These are phyloP conservation scores for Clamator glandarius DNA, from an alignment of 2,797 vertebrate genomes.

Conservation along the genomic window DNA sequence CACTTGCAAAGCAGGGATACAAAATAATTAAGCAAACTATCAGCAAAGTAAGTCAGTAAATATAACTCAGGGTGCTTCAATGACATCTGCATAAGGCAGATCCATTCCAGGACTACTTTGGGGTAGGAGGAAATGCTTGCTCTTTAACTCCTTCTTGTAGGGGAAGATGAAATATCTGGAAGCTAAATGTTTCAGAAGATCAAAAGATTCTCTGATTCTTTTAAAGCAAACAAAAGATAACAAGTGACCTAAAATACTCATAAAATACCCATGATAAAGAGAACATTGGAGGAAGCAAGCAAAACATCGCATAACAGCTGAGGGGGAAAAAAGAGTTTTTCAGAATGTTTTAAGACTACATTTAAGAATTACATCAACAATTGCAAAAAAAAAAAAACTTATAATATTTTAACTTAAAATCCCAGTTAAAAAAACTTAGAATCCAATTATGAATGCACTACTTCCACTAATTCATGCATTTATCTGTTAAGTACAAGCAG, in stretches of 20 bases:
- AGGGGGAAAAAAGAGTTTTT: not conserved
- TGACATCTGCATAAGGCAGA: not conserved
- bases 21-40: not conserved
- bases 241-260: not conserved
- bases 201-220: not conserved
- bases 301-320: not conserved
- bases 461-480: conserved; percentile 26
- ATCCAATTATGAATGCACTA: conserved; percentile 36
- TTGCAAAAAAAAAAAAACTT: not conserved
- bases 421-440: not conserved
- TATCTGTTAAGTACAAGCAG: conserved; percentile 45
- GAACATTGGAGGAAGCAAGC: not conserved
- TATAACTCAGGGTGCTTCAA: not conserved
- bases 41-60: not conserved
- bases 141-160: not conserved
- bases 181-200: not conserved
- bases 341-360: not conserved
- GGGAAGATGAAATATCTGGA: not conserved
- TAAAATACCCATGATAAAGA: not conserved
- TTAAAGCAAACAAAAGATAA: not conserved
- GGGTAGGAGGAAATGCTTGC: not conserved
- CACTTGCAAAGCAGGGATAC: not conserved
- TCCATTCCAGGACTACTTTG: not conserved
- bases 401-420: conserved; percentile 13
- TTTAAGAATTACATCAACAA: not conserved